Percentiles rank a stretch among this genome's conserved stretches.
Evolutionary conservation across 23 tunicate species (phyloP).

Genomic region (Ascidia mentula): DNA sequence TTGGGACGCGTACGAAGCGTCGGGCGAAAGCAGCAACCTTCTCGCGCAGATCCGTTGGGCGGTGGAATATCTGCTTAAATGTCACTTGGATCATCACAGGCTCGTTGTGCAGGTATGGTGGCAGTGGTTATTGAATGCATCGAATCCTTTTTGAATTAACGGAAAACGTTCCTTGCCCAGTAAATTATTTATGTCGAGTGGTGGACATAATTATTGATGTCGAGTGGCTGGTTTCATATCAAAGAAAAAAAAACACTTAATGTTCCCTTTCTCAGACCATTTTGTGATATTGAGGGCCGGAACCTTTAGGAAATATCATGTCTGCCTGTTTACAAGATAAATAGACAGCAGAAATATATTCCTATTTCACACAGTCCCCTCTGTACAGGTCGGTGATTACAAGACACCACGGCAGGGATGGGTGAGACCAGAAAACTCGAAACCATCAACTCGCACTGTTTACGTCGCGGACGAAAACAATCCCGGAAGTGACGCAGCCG

Average conservation of each 20-base stretch:
- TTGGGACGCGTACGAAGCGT: constrained; percentile 46
- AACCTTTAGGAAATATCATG: no score
- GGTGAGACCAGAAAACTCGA: constrained; percentile 60
- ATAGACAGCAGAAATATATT: no score
- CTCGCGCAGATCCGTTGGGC: constrained; percentile 46
- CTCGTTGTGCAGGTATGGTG: constrained; percentile 70
- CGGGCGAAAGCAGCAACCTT: constrained; percentile 47
- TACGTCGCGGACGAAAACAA: constrained; percentile 22
- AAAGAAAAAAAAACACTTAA: no score
- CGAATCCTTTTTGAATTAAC: no score
- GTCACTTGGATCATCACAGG: constrained; percentile 28
- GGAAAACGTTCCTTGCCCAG: no score
- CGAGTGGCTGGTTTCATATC: no score
- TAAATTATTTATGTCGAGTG: no score
- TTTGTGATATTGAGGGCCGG: no score
- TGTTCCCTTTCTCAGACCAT: no score
- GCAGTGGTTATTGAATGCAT: no score
- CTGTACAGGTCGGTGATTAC: constrained; percentile 56
- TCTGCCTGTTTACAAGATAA: no score
- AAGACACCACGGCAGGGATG: constrained; percentile 30
- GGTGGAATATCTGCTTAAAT: constrained; percentile 63
- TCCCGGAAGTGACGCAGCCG: constrained; percentile 75
- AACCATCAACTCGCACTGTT: constrained; percentile 15
- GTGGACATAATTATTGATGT: no score
- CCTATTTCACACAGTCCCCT: background rate